These are phyloP conservation scores for Eucera pruinosa DNA, from an alignment of 2,888 invertebrate genomes.

Conservation along the genomic window DNA sequence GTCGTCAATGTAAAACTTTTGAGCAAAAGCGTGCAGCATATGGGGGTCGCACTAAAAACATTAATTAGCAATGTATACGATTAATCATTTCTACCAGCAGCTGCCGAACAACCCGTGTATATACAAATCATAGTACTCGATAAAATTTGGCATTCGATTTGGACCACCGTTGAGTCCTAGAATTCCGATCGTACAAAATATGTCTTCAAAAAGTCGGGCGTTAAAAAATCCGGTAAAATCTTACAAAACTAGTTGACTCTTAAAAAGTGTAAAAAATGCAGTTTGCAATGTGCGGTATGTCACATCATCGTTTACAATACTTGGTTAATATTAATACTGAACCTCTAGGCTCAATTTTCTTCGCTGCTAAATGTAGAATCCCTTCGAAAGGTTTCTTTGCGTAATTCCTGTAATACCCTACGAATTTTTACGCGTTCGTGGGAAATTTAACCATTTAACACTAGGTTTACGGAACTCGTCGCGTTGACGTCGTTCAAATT, in stretches of 20 bases:
- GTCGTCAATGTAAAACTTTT: too few relatives aligned
- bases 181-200: conserved; percentile 49
- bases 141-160: conserved; percentile 60
- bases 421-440: too few relatives aligned
- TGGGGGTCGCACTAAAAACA: too few relatives aligned
- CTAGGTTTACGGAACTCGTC: too few relatives aligned
- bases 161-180: conserved; percentile 51
- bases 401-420: too few relatives aligned
- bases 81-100: too few relatives aligned
- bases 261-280: conserved; percentile 49
- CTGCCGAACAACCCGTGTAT: too few relatives aligned
- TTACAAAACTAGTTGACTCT: conserved; percentile 54
- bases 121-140: conserved; percentile 24
- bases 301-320: conserved; percentile 50
- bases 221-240: conserved; percentile 51
- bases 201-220: conserved; percentile 46
- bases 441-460: too few relatives aligned
- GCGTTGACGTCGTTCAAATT: too few relatives aligned
- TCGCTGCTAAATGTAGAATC: conserved; percentile 12
- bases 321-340: conserved; percentile 49
- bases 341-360: conserved; percentile 17
- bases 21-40: too few relatives aligned
- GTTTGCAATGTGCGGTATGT: conserved; percentile 36
- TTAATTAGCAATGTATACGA: too few relatives aligned
- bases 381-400: too few relatives aligned